Conservation (phyloP, 2,888 invertebrate species). For the Junonia oenone region DNA sequence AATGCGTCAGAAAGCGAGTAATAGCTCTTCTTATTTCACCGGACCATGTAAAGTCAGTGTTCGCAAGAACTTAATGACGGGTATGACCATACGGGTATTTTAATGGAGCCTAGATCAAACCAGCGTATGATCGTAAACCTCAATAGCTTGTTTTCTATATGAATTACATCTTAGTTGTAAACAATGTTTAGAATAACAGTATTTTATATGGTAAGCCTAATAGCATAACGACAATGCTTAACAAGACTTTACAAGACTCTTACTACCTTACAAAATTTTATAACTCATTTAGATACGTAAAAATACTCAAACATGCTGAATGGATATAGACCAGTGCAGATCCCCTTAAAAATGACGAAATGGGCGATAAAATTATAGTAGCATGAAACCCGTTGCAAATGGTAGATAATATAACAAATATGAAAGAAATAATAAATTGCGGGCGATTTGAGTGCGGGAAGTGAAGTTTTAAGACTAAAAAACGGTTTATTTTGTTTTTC, state of each 20-base stretch:
- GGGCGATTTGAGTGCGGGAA: too few species aligned
- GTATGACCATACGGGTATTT: slow-evolving; percentile 14
- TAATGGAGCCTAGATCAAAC: slow-evolving; percentile 24
- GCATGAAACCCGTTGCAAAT: too few species aligned
- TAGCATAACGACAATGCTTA: background rate
- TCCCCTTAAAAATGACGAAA: too few species aligned
- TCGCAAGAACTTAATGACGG: slow-evolving; percentile 21
- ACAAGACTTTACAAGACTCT: too few species aligned
- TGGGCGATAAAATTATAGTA: too few species aligned
- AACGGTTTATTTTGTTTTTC: too few species aligned
- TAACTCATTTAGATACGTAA: background rate
- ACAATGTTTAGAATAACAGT: background rate
- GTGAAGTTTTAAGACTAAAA: too few species aligned
- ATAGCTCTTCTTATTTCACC: background rate
- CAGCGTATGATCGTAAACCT: slow-evolving; percentile 28
- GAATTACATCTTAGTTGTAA: background rate
- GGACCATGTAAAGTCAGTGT: slow-evolving; percentile 2
- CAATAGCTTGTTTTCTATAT: slow-evolving; percentile 20
- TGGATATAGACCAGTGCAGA: too few species aligned
- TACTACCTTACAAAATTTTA: too few species aligned
- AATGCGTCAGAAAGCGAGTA: background rate
- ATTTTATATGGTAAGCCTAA: background rate
- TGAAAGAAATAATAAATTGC: too few species aligned
- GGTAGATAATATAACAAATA: too few species aligned
- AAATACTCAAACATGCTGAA: too few species aligned